Percentiles rank a stretch among this genome's conserved stretches.
phyloP scores from a whole-genome alignment of 2,113 vertebrate species.

The Donacobius atricapilla region DNA sequence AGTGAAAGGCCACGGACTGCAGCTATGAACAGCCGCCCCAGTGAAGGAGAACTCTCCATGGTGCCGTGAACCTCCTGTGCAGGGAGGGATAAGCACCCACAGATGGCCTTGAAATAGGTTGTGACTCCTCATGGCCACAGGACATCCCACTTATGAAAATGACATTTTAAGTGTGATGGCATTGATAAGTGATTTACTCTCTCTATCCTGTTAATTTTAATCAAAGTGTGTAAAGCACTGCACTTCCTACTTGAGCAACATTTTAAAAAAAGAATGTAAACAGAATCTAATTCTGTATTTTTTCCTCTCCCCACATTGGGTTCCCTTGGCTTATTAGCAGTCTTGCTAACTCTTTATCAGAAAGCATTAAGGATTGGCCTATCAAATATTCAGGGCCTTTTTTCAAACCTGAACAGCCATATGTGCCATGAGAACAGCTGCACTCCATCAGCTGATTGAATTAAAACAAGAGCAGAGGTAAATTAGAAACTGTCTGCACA shows the following conservation, averaged over 20 bases:
- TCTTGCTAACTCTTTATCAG: slow-evolving; percentile 40
- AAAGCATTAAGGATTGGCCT: slow-evolving; percentile 25
- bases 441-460: slow-evolving; percentile 57
- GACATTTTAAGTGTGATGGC: neutral
- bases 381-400: slow-evolving; percentile 38
- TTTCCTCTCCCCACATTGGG: neutral
- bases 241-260: neutral
- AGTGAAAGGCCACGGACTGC: neutral
- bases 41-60: neutral
- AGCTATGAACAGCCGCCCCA: neutral
- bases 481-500: slow-evolving; percentile 56
- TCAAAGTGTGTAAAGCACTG: neutral
- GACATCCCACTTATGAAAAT: neutral
- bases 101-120: neutral
- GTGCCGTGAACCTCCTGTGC: neutral
- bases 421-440: slow-evolving; percentile 56
- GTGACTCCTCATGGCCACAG: neutral
- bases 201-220: neutral
- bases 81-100: neutral
- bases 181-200: neutral
- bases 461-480: slow-evolving; percentile 62
- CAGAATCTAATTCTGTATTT: slow-evolving; percentile 13
- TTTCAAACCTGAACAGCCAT: slow-evolving; percentile 34
- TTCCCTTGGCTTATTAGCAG: slow-evolving; percentile 47
- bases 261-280: neutral